Base-by-base conservation (phyloP, 2,797 vertebrate species). In the Perodicticus potto region DNA sequence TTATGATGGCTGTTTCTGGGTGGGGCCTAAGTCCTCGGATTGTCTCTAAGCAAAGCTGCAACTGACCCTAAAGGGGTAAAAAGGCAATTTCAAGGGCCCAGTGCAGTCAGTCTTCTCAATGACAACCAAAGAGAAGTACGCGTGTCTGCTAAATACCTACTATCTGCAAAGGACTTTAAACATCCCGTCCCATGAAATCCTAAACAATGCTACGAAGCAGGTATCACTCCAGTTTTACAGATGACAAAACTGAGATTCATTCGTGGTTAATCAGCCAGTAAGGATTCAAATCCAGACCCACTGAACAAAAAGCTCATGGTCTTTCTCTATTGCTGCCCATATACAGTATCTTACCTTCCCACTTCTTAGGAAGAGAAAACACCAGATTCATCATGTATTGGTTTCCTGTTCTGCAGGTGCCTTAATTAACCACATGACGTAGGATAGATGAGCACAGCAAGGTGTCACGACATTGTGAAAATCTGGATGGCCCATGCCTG, bases 201-300 rank as follows among this genome's bases (percentile, higher is more conserved):
- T 91, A 37, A 72, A 82, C 16, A 89, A 53, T 40, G 22, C 65
- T 81, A 53, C 4, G 34, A n/a, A 76, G 70, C 25, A 80, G 32
- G 8, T 59, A 55, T 61, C 32, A 93, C 84, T 95, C 43, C 20
- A 82, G 1, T 85, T 96, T 95, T 94, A 94, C 94, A 97, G 96
- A 97, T 95, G 95, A 96, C 86, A 83, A 69, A 93, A 96, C 67
- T 87, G 81, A 94, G 43, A 57, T 43, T 96, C 76, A 23, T 9
- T 78, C 34, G 65, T 20, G 59, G 74, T 81, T 88, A 80, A 78
- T 92, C 55, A 95, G 29, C 40, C 67, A 29, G 27, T 45, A 61
- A 89, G 72, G 45, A 83, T 53, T 69, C 12, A 94, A 89, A 86
- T 19, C 13, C 53, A 95, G 77, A 89, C 45, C 22, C 49, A 10